A percentile compares a stretch with the other conserved stretches of the same genome.
These are phyloP conservation scores for Idaea biselata DNA, from an alignment of 2,888 invertebrate species.

Conservation along the genomic window DNA sequence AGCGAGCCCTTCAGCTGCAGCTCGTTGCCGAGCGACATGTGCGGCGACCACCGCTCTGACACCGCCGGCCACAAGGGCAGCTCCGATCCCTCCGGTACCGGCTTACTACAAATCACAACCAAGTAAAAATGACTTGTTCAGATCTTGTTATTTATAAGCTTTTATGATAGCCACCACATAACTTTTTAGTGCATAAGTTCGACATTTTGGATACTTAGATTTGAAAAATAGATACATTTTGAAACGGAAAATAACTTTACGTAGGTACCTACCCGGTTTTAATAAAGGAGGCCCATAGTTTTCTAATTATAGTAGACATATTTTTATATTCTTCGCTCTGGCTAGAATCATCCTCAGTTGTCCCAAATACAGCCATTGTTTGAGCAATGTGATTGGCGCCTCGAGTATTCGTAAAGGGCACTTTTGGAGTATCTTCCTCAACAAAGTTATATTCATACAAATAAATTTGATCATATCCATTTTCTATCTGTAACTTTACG, in stretches of 20 bases:
- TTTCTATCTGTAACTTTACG: slow-evolving; percentile 32
- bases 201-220: not conserved
- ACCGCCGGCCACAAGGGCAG: slow-evolving; percentile 45
- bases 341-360: not conserved
- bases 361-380: slow-evolving; percentile 32
- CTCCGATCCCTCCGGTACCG: slow-evolving; percentile 35
- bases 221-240: not conserved
- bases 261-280: slow-evolving; percentile 45
- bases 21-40: slow-evolving; percentile 42
- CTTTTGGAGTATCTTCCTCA: slow-evolving; percentile 25
- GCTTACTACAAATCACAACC: slow-evolving; percentile 40
- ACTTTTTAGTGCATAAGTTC: not conserved
- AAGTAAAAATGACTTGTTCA: no score
- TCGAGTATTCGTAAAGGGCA: slow-evolving; percentile 31
- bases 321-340: slow-evolving; percentile 23
- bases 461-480: slow-evolving; percentile 38
- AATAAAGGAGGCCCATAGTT: slow-evolving; percentile 48
- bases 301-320: slow-evolving; percentile 31
- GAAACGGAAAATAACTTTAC: no score
- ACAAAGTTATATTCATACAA: slow-evolving; percentile 43
- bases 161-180: no score
- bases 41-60: slow-evolving; percentile 28
- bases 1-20: slow-evolving; percentile 34
- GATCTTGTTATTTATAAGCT: no score
- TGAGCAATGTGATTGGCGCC: slow-evolving; percentile 44